These are phyloP conservation scores for Nematostella vectensis DNA, from an alignment of 92 coral and sea anemone species.

Conservation along the genomic window DNA sequence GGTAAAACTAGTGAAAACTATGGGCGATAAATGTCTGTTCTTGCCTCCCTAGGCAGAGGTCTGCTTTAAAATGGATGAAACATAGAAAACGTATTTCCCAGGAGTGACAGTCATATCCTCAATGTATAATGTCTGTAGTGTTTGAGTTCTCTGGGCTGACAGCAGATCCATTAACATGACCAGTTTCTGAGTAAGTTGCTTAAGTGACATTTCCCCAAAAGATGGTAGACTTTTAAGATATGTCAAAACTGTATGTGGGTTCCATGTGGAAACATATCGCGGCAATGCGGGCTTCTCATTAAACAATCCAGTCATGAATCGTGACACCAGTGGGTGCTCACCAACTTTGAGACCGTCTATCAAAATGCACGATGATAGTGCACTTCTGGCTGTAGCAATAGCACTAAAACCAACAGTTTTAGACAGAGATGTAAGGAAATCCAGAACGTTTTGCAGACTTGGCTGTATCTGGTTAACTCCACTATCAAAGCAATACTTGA, in stretches of 20 bases:
- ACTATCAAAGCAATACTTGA: not conserved
- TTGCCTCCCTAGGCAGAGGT: constrained; percentile 31
- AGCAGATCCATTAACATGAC: not conserved
- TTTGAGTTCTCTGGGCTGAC: constrained; percentile 2
- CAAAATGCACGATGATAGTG: constrained; percentile 8
- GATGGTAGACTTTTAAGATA: not conserved
- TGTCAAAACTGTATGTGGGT: constrained; percentile 12
- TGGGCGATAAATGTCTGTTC: constrained; percentile 29
- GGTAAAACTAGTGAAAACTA: constrained; percentile 16
- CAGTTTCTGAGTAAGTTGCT: not conserved
- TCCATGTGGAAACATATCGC: constrained; percentile 23
- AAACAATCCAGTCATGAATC: constrained; percentile 23
- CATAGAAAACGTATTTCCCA: constrained; percentile 16
- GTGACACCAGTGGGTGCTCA: constrained; percentile 20
- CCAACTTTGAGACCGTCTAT: constrained; percentile 20
- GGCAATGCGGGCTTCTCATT: constrained; percentile 25
- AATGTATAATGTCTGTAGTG: constrained; percentile 3
- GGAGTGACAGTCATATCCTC: constrained; percentile 18
- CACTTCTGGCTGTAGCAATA: not conserved
- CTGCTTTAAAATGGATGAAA: constrained; percentile 39
- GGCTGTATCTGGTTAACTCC: not conserved
- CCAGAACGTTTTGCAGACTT: not conserved
- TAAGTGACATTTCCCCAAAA: not conserved
- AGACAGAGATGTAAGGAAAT: not conserved
- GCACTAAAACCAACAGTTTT: constrained; percentile 2